A percentile compares a stretch with the other conserved stretches of the same genome.
These are phyloP conservation scores for Rhinichthys klamathensis DNA, from an alignment of 2,113 vertebrate species.

Conservation along the genomic window DNA sequence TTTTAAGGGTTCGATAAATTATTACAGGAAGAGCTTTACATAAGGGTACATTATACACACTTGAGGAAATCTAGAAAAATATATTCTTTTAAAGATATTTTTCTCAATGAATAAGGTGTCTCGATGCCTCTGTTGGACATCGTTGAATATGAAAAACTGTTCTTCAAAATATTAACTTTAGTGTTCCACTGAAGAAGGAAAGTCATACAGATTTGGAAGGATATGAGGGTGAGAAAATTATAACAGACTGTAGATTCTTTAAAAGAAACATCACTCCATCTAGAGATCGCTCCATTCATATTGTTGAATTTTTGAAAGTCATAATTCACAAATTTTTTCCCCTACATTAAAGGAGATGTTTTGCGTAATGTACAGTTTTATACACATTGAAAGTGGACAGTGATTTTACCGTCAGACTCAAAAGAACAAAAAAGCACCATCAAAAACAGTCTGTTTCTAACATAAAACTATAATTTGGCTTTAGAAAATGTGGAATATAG, in stretches of 20 bases:
- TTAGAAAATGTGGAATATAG: not conserved
- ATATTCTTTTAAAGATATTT: too few relatives aligned
- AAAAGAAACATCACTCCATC: not conserved
- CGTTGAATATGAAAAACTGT: not conserved
- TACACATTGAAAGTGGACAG: not conserved
- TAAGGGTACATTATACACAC: too few relatives aligned
- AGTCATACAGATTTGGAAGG: not conserved
- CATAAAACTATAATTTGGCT: not conserved
- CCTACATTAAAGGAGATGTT: not conserved
- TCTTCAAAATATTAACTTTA: not conserved
- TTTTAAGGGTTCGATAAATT: too few relatives aligned
- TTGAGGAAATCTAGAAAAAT: too few relatives aligned
- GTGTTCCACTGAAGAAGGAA: not conserved
- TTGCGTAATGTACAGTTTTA: not conserved
- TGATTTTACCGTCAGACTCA: not conserved
- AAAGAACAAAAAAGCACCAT: slow-evolving; percentile 2
- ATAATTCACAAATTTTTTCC: not conserved
- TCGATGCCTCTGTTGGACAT: not conserved
- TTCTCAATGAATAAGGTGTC: too few relatives aligned
- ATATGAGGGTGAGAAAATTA: not conserved
- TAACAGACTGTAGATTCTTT: not conserved
- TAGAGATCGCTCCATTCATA: not conserved
- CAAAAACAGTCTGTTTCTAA: not conserved
- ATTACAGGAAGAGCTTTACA: too few relatives aligned
- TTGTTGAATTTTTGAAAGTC: not conserved